Percentiles rank a stretch among this genome's conserved stretches.
Conservation (phyloP, 2,113 vertebrate genomes). For the Ahaetulla prasina region DNA sequence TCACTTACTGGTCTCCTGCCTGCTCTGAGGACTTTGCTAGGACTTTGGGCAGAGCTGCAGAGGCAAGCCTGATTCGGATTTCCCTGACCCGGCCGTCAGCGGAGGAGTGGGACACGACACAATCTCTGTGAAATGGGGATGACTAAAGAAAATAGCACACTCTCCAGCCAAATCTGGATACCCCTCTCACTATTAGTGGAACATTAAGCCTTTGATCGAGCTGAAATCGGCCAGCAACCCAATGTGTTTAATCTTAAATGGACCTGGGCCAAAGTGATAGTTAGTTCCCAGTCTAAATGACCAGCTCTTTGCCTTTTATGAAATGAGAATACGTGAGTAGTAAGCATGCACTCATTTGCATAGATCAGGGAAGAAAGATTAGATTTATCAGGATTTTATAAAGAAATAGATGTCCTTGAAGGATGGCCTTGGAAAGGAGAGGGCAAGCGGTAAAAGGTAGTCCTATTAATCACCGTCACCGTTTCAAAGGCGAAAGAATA, state of each 20-base stretch:
- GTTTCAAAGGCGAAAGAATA: conserved; percentile 65
- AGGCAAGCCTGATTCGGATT: too few species aligned
- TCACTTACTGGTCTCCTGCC: too few species aligned
- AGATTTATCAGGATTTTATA: conserved; percentile 69
- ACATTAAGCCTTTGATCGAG: neutral
- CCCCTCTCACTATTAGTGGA: neutral
- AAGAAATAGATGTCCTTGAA: conserved; percentile 69
- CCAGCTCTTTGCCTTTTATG: neutral
- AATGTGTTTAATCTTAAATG: neutral
- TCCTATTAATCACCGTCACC: conserved; percentile 72
- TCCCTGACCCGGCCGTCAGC: too few species aligned
- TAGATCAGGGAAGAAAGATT: conserved; percentile 57
- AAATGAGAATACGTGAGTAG: conserved; percentile 48
- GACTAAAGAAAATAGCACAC: neutral
- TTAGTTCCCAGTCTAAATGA: neutral
- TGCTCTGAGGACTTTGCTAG: too few species aligned
- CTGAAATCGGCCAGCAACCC: neutral
- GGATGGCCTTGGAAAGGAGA: conserved; percentile 59
- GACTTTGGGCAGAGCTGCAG: too few species aligned
- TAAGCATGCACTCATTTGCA: conserved; percentile 49
- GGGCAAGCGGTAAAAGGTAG: conserved; percentile 66
- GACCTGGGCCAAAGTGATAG: neutral
- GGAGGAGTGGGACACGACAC: too few species aligned
- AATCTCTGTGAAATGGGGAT: neutral
- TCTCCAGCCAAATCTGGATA: neutral